These are phyloP conservation scores for Heliconius erato DNA, from an alignment of 2,888 invertebrate species.

Conservation along the genomic window DNA sequence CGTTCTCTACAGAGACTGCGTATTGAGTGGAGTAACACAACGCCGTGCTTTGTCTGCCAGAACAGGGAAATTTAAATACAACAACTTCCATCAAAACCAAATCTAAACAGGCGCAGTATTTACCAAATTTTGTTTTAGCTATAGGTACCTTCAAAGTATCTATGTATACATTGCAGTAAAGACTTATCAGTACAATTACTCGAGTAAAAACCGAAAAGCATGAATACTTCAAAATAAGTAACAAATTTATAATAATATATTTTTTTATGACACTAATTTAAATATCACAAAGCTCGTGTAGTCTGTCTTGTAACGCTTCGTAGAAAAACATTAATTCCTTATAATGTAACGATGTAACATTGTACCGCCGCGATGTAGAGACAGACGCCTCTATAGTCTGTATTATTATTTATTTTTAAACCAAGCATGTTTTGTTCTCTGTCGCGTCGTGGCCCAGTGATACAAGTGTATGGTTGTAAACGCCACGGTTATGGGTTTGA, in stretches of 20 bases:
- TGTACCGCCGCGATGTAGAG: background rate
- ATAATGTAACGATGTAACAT: background rate
- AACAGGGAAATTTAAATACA: too few relatives aligned
- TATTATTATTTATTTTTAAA: background rate
- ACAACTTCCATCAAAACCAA: too few relatives aligned
- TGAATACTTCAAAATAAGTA: background rate
- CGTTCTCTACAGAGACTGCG: too few relatives aligned
- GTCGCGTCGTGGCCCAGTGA: too few relatives aligned
- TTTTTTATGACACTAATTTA: background rate
- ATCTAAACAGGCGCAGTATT: background rate
- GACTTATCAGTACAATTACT: background rate
- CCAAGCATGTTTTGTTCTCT: background rate
- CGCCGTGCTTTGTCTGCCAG: too few relatives aligned
- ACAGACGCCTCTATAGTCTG: background rate
- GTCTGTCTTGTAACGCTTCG: background rate
- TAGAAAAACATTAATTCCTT: background rate
- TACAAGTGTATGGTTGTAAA: too few relatives aligned
- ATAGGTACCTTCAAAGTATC: too few relatives aligned
- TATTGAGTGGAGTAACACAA: too few relatives aligned
- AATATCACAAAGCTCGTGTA: conserved; percentile 7
- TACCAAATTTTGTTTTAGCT: background rate
- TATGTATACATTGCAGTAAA: background rate
- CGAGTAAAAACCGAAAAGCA: background rate
- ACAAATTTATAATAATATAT: background rate
- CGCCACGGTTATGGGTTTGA: too few relatives aligned